phyloP scores from a whole-genome alignment of 64 coral and sea anemone species.

The Platygyra sinensis region DNA sequence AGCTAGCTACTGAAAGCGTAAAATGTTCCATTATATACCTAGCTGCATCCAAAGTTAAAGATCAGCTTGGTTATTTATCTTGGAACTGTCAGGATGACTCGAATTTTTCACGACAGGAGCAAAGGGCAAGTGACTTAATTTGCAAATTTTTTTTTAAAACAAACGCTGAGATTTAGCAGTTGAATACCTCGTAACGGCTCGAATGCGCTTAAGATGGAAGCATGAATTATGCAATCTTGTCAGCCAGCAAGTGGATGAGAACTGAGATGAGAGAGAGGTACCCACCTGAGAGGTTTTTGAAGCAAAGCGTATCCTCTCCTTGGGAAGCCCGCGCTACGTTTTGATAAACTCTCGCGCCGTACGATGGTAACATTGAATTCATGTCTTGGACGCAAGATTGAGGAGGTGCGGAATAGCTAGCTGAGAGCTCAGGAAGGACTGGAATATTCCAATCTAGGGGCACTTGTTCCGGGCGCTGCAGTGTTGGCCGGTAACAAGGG shows the following conservation, averaged over 20 bases:
- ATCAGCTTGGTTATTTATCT: conserved; percentile 15
- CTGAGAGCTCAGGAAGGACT: neutral
- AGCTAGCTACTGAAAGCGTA: neutral
- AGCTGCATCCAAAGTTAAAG: neutral
- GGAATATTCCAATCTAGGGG: conserved; percentile 28
- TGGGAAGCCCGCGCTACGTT: neutral
- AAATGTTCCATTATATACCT: neutral
- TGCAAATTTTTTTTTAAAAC: neutral
- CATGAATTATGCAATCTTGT: neutral
- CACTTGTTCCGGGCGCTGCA: neutral
- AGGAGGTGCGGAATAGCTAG: neutral
- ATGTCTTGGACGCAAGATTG: conserved; percentile 20
- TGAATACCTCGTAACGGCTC: neutral
- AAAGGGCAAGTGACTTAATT: conserved; percentile 5
- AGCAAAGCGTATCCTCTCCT: neutral
- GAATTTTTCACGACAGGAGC: conserved; percentile 37
- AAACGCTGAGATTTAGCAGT: neutral
- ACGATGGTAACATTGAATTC: neutral
- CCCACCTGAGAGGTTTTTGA: neutral
- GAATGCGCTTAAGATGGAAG: neutral
- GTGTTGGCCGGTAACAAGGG: conserved; percentile 15
- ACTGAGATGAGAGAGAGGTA: neutral
- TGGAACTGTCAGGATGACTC: neutral
- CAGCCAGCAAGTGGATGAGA: neutral
- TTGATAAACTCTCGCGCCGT: neutral